A percentile compares a stretch with the other conserved stretches of the same genome.
These are phyloP conservation scores for Temnothorax nylanderi DNA, from an alignment of 1,140 invertebrate species.

Conservation along the genomic window DNA sequence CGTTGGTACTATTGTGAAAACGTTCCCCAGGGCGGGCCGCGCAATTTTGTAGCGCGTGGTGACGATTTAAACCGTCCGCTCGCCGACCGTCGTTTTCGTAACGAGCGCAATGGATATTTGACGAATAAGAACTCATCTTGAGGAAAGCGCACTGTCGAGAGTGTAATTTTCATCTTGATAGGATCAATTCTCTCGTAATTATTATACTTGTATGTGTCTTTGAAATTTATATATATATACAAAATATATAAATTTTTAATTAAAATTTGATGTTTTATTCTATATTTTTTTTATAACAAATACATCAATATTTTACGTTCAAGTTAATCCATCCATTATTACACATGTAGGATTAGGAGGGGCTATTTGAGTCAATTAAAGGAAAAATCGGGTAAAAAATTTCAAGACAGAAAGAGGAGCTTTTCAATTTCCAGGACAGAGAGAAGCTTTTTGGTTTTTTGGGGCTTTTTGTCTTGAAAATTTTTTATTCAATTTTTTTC, in stretches of 20 bases:
- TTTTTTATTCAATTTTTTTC: too few species aligned
- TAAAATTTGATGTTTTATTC: background rate
- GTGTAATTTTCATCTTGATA: background rate
- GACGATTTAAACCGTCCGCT: constrained; percentile 77
- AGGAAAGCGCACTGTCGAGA: background rate
- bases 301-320: background rate
- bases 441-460: too few species aligned
- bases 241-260: background rate
- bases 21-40: constrained; percentile 75
- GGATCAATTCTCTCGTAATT: background rate
- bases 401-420: too few species aligned
- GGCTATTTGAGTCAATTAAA: too few species aligned
- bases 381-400: too few species aligned
- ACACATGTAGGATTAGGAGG: too few species aligned
- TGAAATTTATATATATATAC: background rate
- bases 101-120: constrained; percentile 33
- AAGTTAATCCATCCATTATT: background rate
- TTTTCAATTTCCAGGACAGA: too few species aligned
- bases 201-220: background rate
- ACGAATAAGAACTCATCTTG: constrained; percentile 60
- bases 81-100: constrained; percentile 17
- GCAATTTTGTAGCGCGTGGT: constrained; percentile 75
- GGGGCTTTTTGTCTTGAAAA: too few species aligned
- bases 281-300: background rate
- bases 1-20: constrained; percentile 78